These are phyloP conservation scores for Actinostola sp. DNA, from an alignment of 92 coral and sea anemone genomes.

Conservation along the genomic window DNA sequence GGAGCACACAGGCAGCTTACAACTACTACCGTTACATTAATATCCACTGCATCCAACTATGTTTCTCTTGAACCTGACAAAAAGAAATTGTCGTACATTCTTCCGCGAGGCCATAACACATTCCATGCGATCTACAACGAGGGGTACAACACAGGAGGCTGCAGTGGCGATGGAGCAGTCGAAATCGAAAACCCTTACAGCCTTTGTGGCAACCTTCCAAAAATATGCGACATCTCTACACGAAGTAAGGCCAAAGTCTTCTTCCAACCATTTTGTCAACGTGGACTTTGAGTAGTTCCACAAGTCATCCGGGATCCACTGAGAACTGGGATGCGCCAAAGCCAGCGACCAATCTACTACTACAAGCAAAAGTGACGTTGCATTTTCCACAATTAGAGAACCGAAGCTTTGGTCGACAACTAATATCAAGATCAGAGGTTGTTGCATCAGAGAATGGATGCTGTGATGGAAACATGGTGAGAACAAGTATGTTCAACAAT, in stretches of 20 bases:
- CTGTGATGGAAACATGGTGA: conserved; percentile 41
- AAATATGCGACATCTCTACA: conserved; percentile 44
- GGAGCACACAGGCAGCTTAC: conserved; percentile 1
- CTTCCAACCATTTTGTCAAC: conserved; percentile 60
- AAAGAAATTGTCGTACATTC: neutral
- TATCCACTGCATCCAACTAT: conserved; percentile 11
- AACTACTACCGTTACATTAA: conserved; percentile 7
- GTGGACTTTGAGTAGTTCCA: conserved; percentile 47
- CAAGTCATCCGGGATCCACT: conserved; percentile 12
- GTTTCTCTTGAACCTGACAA: conserved; percentile 7
- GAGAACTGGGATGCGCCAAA: conserved; percentile 44
- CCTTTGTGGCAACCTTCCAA: conserved; percentile 70
- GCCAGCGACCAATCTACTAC: conserved; percentile 40
- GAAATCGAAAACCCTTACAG: conserved; percentile 44
- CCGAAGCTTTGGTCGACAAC: conserved; percentile 4
- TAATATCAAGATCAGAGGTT: neutral
- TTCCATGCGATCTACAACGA: neutral
- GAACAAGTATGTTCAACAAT: conserved; percentile 28
- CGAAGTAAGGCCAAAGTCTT: conserved; percentile 32
- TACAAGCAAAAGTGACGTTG: conserved; percentile 42
- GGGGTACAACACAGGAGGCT: neutral
- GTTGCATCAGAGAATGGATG: conserved; percentile 24
- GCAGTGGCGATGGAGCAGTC: neutral
- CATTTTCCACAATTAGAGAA: too few species aligned
- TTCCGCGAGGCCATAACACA: neutral